phyloP scores from a whole-genome alignment of 2,797 vertebrate species.

The Allobates femoralis region DNA sequence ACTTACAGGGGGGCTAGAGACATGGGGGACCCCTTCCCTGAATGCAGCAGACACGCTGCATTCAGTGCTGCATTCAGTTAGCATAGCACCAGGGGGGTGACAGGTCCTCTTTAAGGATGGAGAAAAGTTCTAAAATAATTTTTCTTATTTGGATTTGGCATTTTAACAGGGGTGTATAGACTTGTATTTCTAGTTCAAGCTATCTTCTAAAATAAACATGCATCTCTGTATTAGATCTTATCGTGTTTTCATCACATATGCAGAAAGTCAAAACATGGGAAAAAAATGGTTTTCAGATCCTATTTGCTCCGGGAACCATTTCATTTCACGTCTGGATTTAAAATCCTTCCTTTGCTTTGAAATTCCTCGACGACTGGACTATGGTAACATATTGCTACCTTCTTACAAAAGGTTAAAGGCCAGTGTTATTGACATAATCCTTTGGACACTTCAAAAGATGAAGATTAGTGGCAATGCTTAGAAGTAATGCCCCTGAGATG shows the following conservation, averaged over 20 bases:
- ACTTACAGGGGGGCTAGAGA: no score
- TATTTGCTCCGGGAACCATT: slow-evolving; percentile 20
- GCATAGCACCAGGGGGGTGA: no score
- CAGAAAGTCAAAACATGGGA: slow-evolving; percentile 9
- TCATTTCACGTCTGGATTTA: slow-evolving; percentile 23
- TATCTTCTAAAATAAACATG: background rate
- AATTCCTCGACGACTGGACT: slow-evolving; percentile 60
- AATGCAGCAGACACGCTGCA: no score
- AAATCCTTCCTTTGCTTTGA: slow-evolving; percentile 65
- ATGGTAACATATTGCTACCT: slow-evolving; percentile 64
- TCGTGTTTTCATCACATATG: background rate
- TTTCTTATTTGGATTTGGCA: no score
- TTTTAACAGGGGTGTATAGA: background rate
- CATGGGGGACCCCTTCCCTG: no score
- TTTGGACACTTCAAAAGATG: slow-evolving; percentile 76
- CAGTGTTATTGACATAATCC: slow-evolving; percentile 78
- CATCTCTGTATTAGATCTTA: background rate
- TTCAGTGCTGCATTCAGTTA: no score
- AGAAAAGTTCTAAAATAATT: no score
- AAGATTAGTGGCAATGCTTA: slow-evolving; percentile 76
- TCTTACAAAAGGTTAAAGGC: slow-evolving; percentile 70
- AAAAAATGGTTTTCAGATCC: slow-evolving; percentile 32
- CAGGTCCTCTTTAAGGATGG: no score
- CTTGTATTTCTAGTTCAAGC: background rate
- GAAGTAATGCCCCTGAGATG: slow-evolving; percentile 73